Percentiles rank a stretch among this genome's conserved stretches.
These are phyloP conservation scores for Brachionus asplanchnoidis DNA, from an alignment of 1,140 invertebrate species.

Conservation along the genomic window DNA sequence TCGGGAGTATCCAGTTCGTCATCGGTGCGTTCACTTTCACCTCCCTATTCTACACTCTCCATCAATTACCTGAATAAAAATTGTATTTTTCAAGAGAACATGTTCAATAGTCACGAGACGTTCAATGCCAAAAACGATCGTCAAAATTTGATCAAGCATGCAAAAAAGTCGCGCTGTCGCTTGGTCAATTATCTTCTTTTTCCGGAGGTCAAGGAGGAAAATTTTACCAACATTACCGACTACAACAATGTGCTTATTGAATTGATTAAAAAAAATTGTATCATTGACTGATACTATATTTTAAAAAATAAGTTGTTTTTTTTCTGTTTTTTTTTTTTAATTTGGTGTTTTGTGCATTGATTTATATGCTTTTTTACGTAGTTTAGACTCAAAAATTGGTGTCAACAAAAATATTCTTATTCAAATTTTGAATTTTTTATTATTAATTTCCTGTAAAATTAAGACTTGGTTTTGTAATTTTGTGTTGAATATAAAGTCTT, in stretches of 20 bases:
- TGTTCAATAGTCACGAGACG: neutral
- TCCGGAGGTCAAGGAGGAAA: conserved; percentile 21
- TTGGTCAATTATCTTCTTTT: conserved; percentile 31
- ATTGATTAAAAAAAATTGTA: conserved; percentile 36
- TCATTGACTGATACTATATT: conserved; percentile 10
- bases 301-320: neutral
- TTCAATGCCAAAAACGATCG: neutral
- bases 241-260: conserved; percentile 9
- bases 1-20: conserved; percentile 1
- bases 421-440: neutral
- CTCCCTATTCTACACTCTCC: neutral
- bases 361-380: neutral
- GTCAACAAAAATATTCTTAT: neutral
- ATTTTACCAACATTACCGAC: neutral
- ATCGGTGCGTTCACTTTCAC: neutral
- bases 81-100: conserved; percentile 17
- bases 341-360: neutral
- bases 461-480: neutral
- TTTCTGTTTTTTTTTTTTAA: neutral
- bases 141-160: neutral
- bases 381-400: neutral
- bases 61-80: conserved; percentile 12
- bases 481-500: neutral
- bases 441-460: neutral
- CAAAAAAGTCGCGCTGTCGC: neutral